Base-by-base conservation (phyloP, 2,797 vertebrate genomes). In the Neomorphus geoffroyi region DNA sequence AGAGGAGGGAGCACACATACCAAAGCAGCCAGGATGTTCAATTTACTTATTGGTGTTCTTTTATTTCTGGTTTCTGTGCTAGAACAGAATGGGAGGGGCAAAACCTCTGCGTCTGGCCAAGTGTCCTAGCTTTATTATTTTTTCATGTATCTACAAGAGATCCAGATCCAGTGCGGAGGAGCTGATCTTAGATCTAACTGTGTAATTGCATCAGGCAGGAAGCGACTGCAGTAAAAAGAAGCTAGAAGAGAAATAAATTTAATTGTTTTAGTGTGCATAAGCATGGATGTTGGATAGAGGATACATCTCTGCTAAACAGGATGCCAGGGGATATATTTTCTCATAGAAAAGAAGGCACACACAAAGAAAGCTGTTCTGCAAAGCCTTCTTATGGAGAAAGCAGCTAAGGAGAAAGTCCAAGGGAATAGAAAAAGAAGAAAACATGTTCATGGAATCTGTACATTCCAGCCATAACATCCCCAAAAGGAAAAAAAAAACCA, bases 391-490 rank as follows among this genome's bases (percentile, higher is more conserved):
- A 24, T 85, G 53, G 74, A 90, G 70, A 84, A 81, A 80, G 27
- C 50, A 89, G 48, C n/a, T 64, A 41, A 74, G 77, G n/a, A 80
- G 75, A 86, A 86, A 65, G 80, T 85, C 70, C 33, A 72, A 82
- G 56, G 56, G 28, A 92, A 54, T 4, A 80, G 53, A 41, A 87
- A 70, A 21, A 46, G 35, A 71, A 80, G 41, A 65, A 78, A 93
- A 48, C 57, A 80, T 66, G 26, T 56, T 57, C 54, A 27, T 74
- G 70, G 80, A 95, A 93, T 97, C 58, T 45, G 45, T 86, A 67
- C 87, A 94, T 98, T 97, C 91, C 95, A 94, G 92, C 92, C 94
- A 97, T 94, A 96, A 88, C 90, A 92, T 73, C 83, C 77, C 51
- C 33, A 46, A 46, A 87, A 13, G 13, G 56, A 13, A 9, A 50